Conservation (phyloP, 2,113 vertebrate species). For the Uria aalge region DNA sequence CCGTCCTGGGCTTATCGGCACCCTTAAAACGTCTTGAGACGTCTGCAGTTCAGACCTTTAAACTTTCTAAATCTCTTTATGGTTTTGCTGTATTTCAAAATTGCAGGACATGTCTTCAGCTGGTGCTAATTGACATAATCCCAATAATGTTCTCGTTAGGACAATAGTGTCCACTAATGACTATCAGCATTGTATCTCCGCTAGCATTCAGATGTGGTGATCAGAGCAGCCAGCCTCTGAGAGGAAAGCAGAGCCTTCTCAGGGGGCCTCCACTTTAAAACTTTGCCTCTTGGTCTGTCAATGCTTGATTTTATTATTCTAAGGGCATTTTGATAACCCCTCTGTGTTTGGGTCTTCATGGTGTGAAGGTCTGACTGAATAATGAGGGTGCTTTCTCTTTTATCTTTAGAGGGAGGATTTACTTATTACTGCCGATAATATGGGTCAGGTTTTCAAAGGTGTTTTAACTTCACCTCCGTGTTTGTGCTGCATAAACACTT, state of each 20-base stretch:
- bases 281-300: slow-evolving; percentile 44
- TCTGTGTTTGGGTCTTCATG: slow-evolving; percentile 42
- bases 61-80: not conserved
- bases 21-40: not conserved
- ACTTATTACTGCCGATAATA: slow-evolving; percentile 50
- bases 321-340: slow-evolving; percentile 55
- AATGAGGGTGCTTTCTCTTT: slow-evolving; percentile 61
- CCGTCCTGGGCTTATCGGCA: not conserved
- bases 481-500: slow-evolving; percentile 50
- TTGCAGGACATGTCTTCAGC: not conserved
- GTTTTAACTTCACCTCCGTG: slow-evolving; percentile 47
- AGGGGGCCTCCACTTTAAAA: slow-evolving; percentile 56
- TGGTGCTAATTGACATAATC: slow-evolving; percentile 16
- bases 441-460: slow-evolving; percentile 57
- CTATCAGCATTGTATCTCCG: not conserved
- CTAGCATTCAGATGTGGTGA: slow-evolving; percentile 43
- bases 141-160: not conserved
- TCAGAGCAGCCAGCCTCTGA: slow-evolving; percentile 16
- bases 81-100: not conserved
- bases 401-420: slow-evolving; percentile 58
- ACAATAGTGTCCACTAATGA: slow-evolving; percentile 11
- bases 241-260: slow-evolving; percentile 42
- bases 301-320: slow-evolving; percentile 44
- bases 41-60: not conserved
- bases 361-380: slow-evolving; percentile 43